Evolutionary conservation across 2,797 vertebrate species (phyloP), one percentile per base, ranked within the genome.

Genomic region (Bradypodion ventrale): DNA sequence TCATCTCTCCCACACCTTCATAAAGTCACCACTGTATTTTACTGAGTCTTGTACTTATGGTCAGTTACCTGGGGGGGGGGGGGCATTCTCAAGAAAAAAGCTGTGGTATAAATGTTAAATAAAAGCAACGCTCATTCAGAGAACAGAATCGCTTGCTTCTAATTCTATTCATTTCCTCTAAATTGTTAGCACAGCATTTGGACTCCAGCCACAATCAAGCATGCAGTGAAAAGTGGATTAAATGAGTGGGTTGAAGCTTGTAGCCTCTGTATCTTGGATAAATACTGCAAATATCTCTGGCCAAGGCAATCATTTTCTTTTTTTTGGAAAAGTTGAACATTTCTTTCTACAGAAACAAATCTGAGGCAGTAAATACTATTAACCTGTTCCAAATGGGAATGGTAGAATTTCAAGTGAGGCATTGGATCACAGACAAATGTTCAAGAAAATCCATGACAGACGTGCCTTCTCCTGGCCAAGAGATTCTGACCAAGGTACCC

Each of bases 291-390:
- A 15, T 76, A 90, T 85, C n/a, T 59, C n/a, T 44, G 23, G 46
- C 86, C 59, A 63, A 86, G 86, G 5, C 16, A 0, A 82, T 35
- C 80, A 8, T 72, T 86, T 86, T 88, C 82, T 46, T 15, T 56
- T 59, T 75, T 87, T 88, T 46, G 82, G 13, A 25, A 16, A 29
- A 35, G 0, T 6, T 81, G 32, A 78, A 37, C 42, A 73, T 89
- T 68, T 52, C 21, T 85, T 81, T 83, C 37, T 68, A 32, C n/a
- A 59, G 23, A 15, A 76, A 42, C 23, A 76, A 60, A 59, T 32
- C 2, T 40, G 62, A 32, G 5, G 12, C 8, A 29, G 32, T 9
- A 60, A 66, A 32, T 25, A 40, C 32, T 65, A 66, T 80, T 74
- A 42, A 56, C 62, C 29, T 5, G 37, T 56, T 65, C 23, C 40